A percentile compares a stretch with the other conserved stretches of the same genome.
Evolutionary conservation across 2,888 invertebrate genomes (phyloP).

Genomic region (Dendrolimus pini): DNA sequence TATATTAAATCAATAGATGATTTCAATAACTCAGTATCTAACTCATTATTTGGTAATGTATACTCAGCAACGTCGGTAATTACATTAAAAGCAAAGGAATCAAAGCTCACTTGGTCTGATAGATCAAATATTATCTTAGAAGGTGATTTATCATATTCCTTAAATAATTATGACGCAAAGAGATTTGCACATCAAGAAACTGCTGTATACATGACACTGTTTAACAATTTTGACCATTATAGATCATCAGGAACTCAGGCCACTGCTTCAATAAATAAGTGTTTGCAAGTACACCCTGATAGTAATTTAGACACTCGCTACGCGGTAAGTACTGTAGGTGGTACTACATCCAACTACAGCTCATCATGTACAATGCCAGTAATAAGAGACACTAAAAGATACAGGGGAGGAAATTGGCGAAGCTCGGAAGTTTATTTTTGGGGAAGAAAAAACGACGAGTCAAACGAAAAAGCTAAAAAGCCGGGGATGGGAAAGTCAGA

Average conservation of each 20-base stretch:
- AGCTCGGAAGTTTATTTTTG: conserved; percentile 51
- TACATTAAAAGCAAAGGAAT: neutral
- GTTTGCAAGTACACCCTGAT: conserved; percentile 42
- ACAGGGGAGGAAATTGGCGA: conserved; percentile 14
- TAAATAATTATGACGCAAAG: conserved; percentile 1
- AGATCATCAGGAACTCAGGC: conserved; percentile 54
- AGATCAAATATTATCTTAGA: neutral
- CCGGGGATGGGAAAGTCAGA: conserved; percentile 46
- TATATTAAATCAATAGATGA: neutral
- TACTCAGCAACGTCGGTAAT: neutral
- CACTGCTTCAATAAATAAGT: conserved; percentile 64
- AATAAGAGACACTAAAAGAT: conserved; percentile 13
- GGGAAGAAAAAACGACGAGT: conserved; percentile 35
- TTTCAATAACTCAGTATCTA: neutral
- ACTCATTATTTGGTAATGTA: neutral
- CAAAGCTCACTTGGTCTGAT: neutral
- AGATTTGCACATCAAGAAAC: conserved; percentile 38
- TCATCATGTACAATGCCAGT: conserved; percentile 26
- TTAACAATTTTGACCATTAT: conserved; percentile 27
- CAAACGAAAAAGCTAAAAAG: conserved; percentile 31
- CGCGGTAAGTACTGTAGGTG: conserved; percentile 7
- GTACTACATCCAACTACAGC: conserved; percentile 19
- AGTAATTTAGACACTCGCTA: conserved; percentile 5
- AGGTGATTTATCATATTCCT: neutral
- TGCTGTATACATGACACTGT: conserved; percentile 50